These are phyloP conservation scores for Artemia sinica DNA, from an alignment of 2,888 invertebrate genomes.

Conservation along the genomic window DNA sequence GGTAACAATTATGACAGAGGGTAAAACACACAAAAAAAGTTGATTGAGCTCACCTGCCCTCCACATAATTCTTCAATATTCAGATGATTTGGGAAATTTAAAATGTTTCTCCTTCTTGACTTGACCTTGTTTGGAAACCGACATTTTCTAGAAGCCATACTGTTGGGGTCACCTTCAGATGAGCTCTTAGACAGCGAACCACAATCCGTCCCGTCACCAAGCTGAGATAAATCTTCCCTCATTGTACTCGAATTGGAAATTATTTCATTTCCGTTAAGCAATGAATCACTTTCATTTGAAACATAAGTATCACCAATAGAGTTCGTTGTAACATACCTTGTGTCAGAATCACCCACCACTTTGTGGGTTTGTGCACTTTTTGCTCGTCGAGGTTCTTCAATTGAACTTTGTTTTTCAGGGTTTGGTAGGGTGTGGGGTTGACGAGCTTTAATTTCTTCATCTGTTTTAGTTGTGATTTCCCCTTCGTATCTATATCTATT, in stretches of 20 bases:
- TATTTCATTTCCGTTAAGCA: constrained; percentile 16
- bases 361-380: not conserved
- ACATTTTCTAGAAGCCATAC: constrained; percentile 26
- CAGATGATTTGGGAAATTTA: constrained; percentile 40
- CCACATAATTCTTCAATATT: constrained; percentile 43
- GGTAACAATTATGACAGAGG: too few relatives aligned
- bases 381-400: not conserved
- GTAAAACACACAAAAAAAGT: not conserved
- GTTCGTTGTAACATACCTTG: not conserved
- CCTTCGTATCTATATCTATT: not conserved
- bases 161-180: constrained; percentile 29
- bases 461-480: not conserved
- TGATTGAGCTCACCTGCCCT: constrained; percentile 36
- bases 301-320: not conserved
- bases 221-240: not conserved
- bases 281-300: constrained; percentile 5
- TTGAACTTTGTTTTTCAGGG: not conserved
- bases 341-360: not conserved
- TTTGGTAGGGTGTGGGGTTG: constrained; percentile 6
- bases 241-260: constrained; percentile 4
- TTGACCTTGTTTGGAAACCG: constrained; percentile 31
- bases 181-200: constrained; percentile 31
- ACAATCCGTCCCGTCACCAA: constrained; percentile 27
- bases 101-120: constrained; percentile 31
- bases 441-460: not conserved